A percentile compares a stretch with the other conserved stretches of the same genome.
phyloP scores from a whole-genome alignment of 2,888 invertebrate genomes.

The Suillia variegata region DNA sequence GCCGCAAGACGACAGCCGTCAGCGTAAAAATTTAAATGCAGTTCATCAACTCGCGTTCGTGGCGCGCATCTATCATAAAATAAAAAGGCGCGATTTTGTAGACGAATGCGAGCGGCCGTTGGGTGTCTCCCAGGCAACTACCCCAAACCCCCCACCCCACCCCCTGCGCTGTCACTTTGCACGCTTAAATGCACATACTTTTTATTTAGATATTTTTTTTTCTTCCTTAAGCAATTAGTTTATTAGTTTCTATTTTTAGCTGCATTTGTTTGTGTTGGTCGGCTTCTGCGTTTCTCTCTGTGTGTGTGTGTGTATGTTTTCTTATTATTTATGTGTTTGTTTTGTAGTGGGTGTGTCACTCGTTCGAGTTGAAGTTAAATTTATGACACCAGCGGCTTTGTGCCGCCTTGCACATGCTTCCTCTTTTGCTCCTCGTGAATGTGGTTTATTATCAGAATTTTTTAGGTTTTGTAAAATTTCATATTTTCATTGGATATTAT shows the following conservation, averaged over 20 bases:
- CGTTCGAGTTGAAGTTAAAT: slow-evolving; percentile 2
- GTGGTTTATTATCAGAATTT: too few species aligned
- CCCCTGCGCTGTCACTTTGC: slow-evolving; percentile 13
- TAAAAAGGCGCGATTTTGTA: not conserved
- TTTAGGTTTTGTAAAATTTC: too few species aligned
- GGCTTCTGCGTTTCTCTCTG: too few species aligned
- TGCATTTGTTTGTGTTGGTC: too few species aligned
- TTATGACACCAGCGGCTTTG: slow-evolving; percentile 13
- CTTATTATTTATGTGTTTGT: not conserved
- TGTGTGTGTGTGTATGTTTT: too few species aligned
- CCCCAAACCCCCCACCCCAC: too few species aligned
- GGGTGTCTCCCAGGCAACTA: too few species aligned
- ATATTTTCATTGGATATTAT: not conserved
- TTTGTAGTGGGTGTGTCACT: slow-evolving; percentile 10
- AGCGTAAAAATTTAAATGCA: slow-evolving; percentile 9
- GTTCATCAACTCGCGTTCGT: slow-evolving; percentile 5
- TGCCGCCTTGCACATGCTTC: too few species aligned
- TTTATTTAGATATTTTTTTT: slow-evolving; percentile 6
- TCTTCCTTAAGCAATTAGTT: slow-evolving; percentile 9
- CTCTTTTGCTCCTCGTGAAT: too few species aligned
- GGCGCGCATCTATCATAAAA: slow-evolving; percentile 10
- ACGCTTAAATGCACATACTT: too few species aligned
- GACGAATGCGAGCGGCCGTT: not conserved
- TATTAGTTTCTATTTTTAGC: slow-evolving; percentile 16
- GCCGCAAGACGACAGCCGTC: slow-evolving; percentile 6